Percentiles rank a stretch among this genome's conserved stretches.
phyloP scores from a whole-genome alignment of 2,113 vertebrate genomes.

The Oostethus manadensis region DNA sequence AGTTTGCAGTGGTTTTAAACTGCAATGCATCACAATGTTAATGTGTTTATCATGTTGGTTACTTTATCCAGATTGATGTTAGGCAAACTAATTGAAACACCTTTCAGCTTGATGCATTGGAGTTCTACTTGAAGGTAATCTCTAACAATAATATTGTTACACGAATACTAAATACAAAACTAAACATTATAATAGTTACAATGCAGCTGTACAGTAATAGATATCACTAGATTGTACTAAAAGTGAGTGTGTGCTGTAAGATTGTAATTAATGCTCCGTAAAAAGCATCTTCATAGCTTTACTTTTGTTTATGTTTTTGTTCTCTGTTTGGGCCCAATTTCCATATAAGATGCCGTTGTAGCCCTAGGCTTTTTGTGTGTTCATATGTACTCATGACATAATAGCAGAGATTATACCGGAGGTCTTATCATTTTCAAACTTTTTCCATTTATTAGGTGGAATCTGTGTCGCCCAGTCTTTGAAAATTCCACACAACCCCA shows the following conservation, averaged over 20 bases:
- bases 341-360: slow-evolving; percentile 14
- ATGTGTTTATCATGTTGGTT: no score
- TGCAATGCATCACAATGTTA: background rate
- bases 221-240: background rate
- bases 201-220: no score
- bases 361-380: slow-evolving; percentile 30
- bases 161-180: background rate
- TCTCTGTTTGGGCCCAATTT: slow-evolving; percentile 22
- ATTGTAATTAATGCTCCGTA: slow-evolving; percentile 14
- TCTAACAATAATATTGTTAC: background rate
- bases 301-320: slow-evolving; percentile 28
- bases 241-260: slow-evolving; percentile 16
- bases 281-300: slow-evolving; percentile 27
- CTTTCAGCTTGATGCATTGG: background rate
- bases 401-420: slow-evolving; percentile 30
- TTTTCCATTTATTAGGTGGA: slow-evolving; percentile 70
- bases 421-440: slow-evolving; percentile 45
- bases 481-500: slow-evolving; percentile 88
- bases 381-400: slow-evolving; percentile 11
- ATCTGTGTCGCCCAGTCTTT: slow-evolving; percentile 93
- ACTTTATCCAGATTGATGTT: background rate
- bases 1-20: background rate
- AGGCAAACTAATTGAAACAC: background rate
- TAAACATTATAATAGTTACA: background rate
- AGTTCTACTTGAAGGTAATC: background rate